Base-by-base conservation (phyloP, 2,797 vertebrate genomes). In the Channa striata region DNA sequence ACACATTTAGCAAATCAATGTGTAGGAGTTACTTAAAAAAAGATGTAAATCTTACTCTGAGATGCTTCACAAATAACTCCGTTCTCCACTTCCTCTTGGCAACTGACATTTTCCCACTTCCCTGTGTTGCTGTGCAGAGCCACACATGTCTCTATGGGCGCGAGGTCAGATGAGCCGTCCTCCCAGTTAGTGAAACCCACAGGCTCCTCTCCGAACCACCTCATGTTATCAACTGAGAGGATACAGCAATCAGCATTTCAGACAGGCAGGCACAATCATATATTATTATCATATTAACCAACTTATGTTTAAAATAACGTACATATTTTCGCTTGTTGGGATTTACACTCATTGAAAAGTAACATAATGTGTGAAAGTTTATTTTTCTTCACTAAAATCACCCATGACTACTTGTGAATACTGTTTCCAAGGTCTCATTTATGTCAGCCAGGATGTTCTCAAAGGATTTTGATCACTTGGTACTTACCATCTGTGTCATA, bases 401-500 rank as follows among this genome's bases (percentile, higher is more conserved):
- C 12, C 36, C 34, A 30, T 30, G 12, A 54, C 21, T 68, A 40
- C 11, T 44, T 33, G 4, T 47, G 19, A 43, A 40, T 50, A 52
- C 6, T 36, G 44, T 48, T n/a, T 19, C 16, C 12, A 46, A 52
- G 16, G 1, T 68, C 11, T 62, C 2, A 23, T 53, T 21, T 47
- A 37, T 19, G 19, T 52, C 11, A 20, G 7, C 34, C 65, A 43
- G 21, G 8, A 14, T 48, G 4, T 59, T 82, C 39, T 67, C 51
- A 64, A 42, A 23, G 52, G 40, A 16, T 57, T 53, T 19, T 1
- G 4, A 33, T 83, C 68, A 78, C 64, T 66, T 21, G 42, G 49
- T 50, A 91, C 94, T 94, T 93, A 98, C 96, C 93, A 68, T 95
- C 91, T 66, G 89, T 94, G 74, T 96, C 93, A 78, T 93, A 97